Base-by-base conservation (phyloP, 2,888 invertebrate genomes). In the Limnephilus rhombicus region DNA sequence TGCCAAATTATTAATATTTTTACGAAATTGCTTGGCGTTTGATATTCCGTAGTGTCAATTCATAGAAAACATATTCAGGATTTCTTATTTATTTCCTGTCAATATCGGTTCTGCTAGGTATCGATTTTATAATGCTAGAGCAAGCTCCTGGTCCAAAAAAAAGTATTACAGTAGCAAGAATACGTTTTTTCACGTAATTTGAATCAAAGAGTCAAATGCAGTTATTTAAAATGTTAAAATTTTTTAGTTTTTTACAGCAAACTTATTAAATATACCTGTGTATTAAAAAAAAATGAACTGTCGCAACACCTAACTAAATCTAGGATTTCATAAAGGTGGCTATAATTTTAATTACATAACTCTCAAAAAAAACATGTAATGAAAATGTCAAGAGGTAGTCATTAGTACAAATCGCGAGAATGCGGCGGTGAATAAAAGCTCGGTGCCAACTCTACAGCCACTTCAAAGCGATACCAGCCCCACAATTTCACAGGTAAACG, bases 351-450 rank as follows among this genome's bases (percentile, higher is more conserved):
- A 68, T 68, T 24, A 83, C 37, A 83, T 83, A 37, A 37, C 83
- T 24, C 83, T 83, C 34, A 83, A n/a, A n/a, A 86, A 86, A 86
- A 53, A 49, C 18, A 18, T 87, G 31, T 86, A 87, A 87, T 18
- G 87, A 18, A 49, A 68, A 53, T 31, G 49, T 87, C 49, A 68
- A 87, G 53, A 18, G 87, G 87, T n/a, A 15, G 29, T 87, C 87
- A 87, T 87, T 87, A 87, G 87, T 89, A 41, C n/a, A 80, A 31
- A 37, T 80, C 68, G 41, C 34, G 88, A 87, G 49, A 89, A 89
- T 68, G 68, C 88, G 80, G 24, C 86, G 86, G 88, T 68, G 87
- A 29, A 87, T 9, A 89, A 89, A 80, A 24, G 80, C n/a, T 89
- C 2, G 80, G 37, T 37, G 80, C 80, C 24, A 37, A 80, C 31